Evolutionary conservation across 1,140 invertebrate species (phyloP).

Genomic region (Drosophila nikananu): DNA sequence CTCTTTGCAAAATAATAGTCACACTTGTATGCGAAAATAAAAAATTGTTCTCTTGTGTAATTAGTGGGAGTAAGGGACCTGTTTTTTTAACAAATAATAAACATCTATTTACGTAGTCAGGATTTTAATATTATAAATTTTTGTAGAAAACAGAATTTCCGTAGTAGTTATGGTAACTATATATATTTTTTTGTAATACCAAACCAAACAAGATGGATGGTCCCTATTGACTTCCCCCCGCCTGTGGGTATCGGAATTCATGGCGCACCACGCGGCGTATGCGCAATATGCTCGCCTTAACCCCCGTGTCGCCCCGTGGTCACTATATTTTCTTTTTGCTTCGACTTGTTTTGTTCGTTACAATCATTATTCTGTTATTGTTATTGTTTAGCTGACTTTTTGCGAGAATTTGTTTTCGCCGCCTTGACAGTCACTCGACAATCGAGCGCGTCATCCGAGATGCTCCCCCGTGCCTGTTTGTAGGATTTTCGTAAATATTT

Average conservation of each 20-base stretch:
- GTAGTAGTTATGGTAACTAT: too few relatives aligned
- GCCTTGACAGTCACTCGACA: constrained; percentile 59
- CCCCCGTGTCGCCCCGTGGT: constrained; percentile 12
- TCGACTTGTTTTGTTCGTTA: constrained; percentile 41
- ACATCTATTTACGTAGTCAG: too few relatives aligned
- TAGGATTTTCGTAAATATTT: constrained; percentile 62
- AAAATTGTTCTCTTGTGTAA: not conserved
- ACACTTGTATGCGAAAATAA: not conserved
- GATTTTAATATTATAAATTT: too few relatives aligned
- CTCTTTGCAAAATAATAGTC: constrained; percentile 13
- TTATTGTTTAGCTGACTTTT: constrained; percentile 57
- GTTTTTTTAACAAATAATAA: too few relatives aligned
- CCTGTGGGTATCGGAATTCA: constrained; percentile 29
- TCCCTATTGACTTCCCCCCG: not conserved
- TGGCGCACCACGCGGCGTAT: constrained; percentile 63
- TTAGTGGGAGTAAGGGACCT: not conserved
- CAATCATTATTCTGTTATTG: constrained; percentile 67
- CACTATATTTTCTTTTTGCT: constrained; percentile 21
- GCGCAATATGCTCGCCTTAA: constrained; percentile 57
- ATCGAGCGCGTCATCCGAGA: constrained; percentile 57
- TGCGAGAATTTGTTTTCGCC: constrained; percentile 44
- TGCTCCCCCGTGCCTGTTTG: not conserved
- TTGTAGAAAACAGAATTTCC: too few relatives aligned
- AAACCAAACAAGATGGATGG: too few relatives aligned
- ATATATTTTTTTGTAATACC: not conserved